These are phyloP conservation scores for Leguminivora glycinivorella DNA, from an alignment of 1,140 invertebrate species.

Conservation along the genomic window DNA sequence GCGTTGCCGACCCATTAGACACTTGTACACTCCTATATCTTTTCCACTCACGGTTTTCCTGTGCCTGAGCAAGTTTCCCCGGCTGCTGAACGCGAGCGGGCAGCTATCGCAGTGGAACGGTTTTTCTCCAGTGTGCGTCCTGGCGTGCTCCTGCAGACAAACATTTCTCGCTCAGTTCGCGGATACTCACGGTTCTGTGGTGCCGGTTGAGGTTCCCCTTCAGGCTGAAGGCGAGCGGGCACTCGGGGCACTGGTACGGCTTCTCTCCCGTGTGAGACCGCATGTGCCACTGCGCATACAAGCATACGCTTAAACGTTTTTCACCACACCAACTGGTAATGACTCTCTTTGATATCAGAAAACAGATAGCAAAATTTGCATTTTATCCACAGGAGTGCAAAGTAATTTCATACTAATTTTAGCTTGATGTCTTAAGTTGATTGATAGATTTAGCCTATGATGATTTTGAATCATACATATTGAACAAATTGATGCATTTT, in stretches of 20 bases:
- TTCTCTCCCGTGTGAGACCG: background rate
- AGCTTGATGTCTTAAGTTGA: too few species aligned
- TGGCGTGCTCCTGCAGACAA: background rate
- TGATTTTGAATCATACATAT: too few species aligned
- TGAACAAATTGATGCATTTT: too few species aligned
- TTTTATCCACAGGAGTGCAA: too few species aligned
- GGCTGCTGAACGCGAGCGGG: background rate
- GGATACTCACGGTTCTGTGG: background rate
- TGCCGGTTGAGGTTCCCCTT: conserved; percentile 14
- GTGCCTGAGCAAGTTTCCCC: background rate
- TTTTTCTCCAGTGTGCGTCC: conserved; percentile 5
- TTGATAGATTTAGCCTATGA: too few species aligned
- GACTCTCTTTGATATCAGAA: too few species aligned
- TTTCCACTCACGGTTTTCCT: background rate
- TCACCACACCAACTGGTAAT: too few species aligned
- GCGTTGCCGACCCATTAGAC: too few species aligned
- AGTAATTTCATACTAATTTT: too few species aligned
- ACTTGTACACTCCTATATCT: too few species aligned
- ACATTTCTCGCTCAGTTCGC: background rate
- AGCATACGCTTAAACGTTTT: too few species aligned
- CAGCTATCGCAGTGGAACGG: background rate
- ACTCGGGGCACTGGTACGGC: conserved; percentile 5
- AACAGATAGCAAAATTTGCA: too few species aligned
- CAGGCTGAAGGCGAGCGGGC: background rate
- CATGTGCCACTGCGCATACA: conserved; percentile 1